Base-by-base conservation (phyloP, 2,797 vertebrate genomes). In the Pseudotriccus pelzelni region DNA sequence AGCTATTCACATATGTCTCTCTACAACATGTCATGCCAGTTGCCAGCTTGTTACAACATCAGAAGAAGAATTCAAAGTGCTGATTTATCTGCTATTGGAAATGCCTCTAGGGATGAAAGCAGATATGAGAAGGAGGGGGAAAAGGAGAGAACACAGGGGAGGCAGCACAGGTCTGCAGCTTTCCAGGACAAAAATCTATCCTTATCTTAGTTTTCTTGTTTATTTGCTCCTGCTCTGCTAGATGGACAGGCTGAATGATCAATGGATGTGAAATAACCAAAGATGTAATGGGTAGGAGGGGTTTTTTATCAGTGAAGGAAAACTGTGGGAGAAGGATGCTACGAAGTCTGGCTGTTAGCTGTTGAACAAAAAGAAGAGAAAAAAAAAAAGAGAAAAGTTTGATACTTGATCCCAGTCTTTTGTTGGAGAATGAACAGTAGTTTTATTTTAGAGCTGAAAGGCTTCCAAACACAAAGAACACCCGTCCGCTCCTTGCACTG, bases 21-120 rank as follows among this genome's bases (percentile, higher is more conserved):
- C 79, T 97, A 93, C 87, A 95, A 92, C 70, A 75, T 94, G 91
- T 91, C 93, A 87, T 93, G 93, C 93, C 87, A 46, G 14, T 92
- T 97, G 80, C 96, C 79, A 88, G 92, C 96, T 96, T 97, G 91
- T 97, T 97, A 95, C 52, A 91, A 84, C 89, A 95, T 96, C 95
- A 96, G 79, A 94, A 94, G 94, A 93, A 90, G 90, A 96, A 97
- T 96, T 95, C 67, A 69, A 93, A 97, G 87, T 68, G 93, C 84
- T 94, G 92, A 90, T 97, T 97, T 97, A 95, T 97, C 88, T 73
- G 67, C 92, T 91, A 88, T 94, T 96, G 90, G 91, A 93, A 96
- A 88, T 95, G 87, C 89, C 87, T 96, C 78, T 69, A 73, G 85
- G 91, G 70, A 83, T 89, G 59, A 90, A 90, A 87, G 90, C 75